These are phyloP conservation scores for Pangasius krempfi DNA, from an alignment of 2,797 vertebrate genomes.

Conservation along the genomic window DNA sequence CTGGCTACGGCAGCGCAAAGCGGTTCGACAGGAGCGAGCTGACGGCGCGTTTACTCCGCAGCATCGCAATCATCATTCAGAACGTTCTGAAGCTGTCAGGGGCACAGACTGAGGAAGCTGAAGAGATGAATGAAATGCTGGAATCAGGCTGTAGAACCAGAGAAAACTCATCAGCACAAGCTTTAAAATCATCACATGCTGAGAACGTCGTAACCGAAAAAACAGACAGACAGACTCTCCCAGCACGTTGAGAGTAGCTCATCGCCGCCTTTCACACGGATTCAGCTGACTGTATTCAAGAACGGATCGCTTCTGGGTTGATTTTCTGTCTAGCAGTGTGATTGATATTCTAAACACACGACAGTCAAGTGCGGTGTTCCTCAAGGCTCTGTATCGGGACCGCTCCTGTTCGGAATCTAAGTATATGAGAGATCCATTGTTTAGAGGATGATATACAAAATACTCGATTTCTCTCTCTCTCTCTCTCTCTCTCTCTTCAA, in stretches of 20 bases:
- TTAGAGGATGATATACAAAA: background rate
- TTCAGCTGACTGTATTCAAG: background rate
- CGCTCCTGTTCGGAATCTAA: background rate
- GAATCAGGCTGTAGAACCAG: background rate
- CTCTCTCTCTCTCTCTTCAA: no score
- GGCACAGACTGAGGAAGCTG: background rate
- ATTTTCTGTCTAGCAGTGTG: background rate
- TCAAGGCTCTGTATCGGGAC: background rate
- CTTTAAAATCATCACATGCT: background rate
- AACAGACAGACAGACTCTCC: background rate
- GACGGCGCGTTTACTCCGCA: background rate
- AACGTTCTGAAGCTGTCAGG: background rate
- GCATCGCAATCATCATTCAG: background rate
- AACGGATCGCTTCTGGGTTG: background rate
- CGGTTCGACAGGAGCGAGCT: background rate
- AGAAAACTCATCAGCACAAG: background rate
- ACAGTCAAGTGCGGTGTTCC: background rate
- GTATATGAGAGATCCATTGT: background rate
- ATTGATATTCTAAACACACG: background rate
- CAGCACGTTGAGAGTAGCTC: background rate
- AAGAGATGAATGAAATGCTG: background rate
- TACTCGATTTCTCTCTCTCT: no score
- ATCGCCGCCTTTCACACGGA: background rate
- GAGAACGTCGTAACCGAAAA: background rate
- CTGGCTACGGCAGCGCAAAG: background rate